Conservation (phyloP, 35 echinoderm and acorn worm genomes). For the Holothuria glaberrima region DNA sequence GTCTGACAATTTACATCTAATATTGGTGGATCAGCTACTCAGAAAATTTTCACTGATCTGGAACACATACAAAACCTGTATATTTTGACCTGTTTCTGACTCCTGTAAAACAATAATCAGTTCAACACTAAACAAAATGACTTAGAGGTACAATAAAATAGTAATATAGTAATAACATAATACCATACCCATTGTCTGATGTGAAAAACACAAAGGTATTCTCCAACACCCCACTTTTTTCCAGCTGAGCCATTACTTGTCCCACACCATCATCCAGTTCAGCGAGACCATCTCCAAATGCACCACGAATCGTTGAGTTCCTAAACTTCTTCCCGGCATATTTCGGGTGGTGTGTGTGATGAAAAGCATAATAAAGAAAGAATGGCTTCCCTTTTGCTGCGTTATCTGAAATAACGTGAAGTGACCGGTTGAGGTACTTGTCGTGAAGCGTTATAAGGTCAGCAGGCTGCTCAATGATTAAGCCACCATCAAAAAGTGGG, state of each 20-base stretch:
- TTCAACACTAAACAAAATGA: no score
- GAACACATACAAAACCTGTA: no score
- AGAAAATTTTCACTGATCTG: no score
- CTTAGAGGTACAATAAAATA: no score
- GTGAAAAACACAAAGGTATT: conserved; percentile 86
- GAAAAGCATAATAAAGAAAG: conserved; percentile 81
- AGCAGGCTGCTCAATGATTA: conserved; percentile 79
- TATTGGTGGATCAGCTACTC: no score
- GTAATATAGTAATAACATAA: no score
- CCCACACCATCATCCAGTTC: conserved; percentile 83
- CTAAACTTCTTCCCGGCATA: conserved; percentile 75
- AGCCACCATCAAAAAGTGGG: conserved; percentile 60
- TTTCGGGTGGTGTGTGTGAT: conserved; percentile 84
- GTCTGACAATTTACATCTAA: no score
- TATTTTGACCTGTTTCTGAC: no score
- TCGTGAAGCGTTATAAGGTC: conserved; percentile 60
- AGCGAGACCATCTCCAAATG: conserved; percentile 75
- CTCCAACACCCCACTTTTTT: conserved; percentile 44
- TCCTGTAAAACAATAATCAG: no score
- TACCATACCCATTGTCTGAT: conserved; percentile 86
- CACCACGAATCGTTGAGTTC: conserved; percentile 68
- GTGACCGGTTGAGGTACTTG: conserved; percentile 49
- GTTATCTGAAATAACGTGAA: conserved; percentile 61
- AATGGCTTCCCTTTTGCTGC: conserved; percentile 65
- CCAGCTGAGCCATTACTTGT: conserved; percentile 64